Evolutionary conservation across 2,113 vertebrate genomes (phyloP).

Genomic region (Notechis scutatus): DNA sequence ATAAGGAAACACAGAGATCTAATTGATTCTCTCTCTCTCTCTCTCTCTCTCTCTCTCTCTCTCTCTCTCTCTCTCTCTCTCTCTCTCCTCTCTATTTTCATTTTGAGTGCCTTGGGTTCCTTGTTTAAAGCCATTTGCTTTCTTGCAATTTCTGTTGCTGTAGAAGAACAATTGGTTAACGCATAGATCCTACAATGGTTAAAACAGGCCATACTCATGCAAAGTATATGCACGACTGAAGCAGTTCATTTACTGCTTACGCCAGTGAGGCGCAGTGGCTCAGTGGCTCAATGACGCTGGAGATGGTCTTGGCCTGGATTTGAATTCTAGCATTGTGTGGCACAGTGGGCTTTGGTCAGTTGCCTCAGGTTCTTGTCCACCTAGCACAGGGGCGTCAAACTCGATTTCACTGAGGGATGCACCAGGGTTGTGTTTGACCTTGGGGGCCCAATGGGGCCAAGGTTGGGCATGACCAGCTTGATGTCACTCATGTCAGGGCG

Average conservation of each 20-base stretch:
- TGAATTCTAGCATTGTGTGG: too few relatives aligned
- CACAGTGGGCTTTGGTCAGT: too few relatives aligned
- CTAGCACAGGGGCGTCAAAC: too few relatives aligned
- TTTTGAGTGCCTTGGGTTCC: neutral
- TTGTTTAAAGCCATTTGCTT: neutral
- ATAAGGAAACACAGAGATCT: neutral
- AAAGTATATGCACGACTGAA: neutral
- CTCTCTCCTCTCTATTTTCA: neutral
- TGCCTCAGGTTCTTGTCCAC: too few relatives aligned
- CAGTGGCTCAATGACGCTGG: too few relatives aligned
- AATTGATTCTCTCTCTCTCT: neutral
- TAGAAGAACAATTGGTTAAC: neutral
- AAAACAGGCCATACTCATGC: neutral
- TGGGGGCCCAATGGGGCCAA: too few relatives aligned
- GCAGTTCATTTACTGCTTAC: neutral
- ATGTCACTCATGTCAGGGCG: too few relatives aligned
- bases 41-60: fast-evolving
- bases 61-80: neutral
- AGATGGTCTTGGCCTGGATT: too few relatives aligned
- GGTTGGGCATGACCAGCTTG: too few relatives aligned
- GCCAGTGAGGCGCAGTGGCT: too few relatives aligned
- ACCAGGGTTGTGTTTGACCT: too few relatives aligned
- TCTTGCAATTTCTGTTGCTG: neutral
- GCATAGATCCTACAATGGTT: neutral
- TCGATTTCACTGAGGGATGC: too few relatives aligned